Base-by-base conservation (phyloP, 2,797 vertebrate genomes). In the Glyptemys insculpta region DNA sequence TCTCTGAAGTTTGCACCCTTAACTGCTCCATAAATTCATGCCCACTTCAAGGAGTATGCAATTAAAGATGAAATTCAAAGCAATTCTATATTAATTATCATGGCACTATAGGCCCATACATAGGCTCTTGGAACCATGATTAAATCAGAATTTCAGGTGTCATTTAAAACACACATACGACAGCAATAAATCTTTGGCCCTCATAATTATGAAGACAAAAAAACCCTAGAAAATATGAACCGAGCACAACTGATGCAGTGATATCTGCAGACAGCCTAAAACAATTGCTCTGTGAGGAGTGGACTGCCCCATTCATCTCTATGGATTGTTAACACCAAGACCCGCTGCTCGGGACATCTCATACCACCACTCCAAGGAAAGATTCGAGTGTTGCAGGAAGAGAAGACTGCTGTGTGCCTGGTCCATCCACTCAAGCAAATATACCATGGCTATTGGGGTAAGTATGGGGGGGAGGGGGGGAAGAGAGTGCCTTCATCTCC, bases 91-190 rank as follows among this genome's bases (percentile, higher is more conserved):
- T 86, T 37, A 80, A 53, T 53, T 19, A 54, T 54, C 54, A 10
- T 54, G 44, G 57, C 21, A 62, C 34, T 34, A 83, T 6, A 72
- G 65, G 65, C 19, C 21, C 23, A 25, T 41, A 37, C 65, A 6
- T 41, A 12, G 65, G 29, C 52, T 44, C 68, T 2, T 85, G 44
- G 84, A 86, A 79, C 47, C 6, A 88, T 25, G 1, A 91, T 76
- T 72, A 83, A 93, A 96, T 79, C 16, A 56, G 91, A 89, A 81
- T 4, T 27, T 79, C 79, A 68, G 37, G 4, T 91, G 83, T 92
- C 59, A 59, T 11, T 76, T 68, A 31, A 1, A 85, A 83, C 5
- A 3, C 23, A 41, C 9, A 8, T 27, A 27, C 12, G 1, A 29
- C 65, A 89, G 44, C 18, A 29, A 9, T 47, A 12, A 4, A 79